Evolutionary conservation across 2,797 vertebrate species (phyloP).

Genomic region (Simalia tracyae): DNA sequence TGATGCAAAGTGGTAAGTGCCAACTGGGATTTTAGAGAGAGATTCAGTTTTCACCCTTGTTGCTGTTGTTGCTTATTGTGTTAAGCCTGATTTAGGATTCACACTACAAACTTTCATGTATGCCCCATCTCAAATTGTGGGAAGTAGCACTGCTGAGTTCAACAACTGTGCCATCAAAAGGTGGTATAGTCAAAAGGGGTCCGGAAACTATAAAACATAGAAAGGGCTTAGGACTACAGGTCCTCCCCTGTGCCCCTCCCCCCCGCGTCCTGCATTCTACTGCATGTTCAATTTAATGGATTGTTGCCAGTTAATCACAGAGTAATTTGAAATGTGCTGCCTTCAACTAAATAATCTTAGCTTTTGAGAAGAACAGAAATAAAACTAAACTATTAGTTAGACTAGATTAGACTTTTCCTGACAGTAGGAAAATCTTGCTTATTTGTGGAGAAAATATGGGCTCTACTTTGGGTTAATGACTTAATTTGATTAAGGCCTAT

Average conservation of each 20-base stretch:
- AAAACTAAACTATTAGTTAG: neutral
- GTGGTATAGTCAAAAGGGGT: neutral
- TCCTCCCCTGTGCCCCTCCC: too few species aligned
- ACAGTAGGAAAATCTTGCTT: constrained; percentile 4
- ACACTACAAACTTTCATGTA: neutral
- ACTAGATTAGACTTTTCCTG: constrained; percentile 1
- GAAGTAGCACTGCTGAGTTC: neutral
- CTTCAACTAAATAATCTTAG: neutral
- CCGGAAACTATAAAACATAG: neutral
- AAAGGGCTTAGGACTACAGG: neutral
- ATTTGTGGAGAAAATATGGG: constrained; percentile 14
- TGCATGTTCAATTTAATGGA: neutral
- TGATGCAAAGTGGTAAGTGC: neutral
- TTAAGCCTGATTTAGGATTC: neutral
- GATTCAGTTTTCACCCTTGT: neutral
- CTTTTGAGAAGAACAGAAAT: constrained; percentile 8
- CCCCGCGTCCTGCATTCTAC: neutral
- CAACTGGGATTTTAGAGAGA: neutral
- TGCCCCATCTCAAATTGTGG: neutral
- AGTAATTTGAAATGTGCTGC: neutral
- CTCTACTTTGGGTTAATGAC: constrained; percentile 45
- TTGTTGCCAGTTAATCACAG: neutral
- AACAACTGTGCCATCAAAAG: neutral
- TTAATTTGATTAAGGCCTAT: constrained; percentile 39
- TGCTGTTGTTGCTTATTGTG: neutral